Evolutionary conservation across 2,113 vertebrate genomes (phyloP).

Genomic region (Procavia capensis): DNA sequence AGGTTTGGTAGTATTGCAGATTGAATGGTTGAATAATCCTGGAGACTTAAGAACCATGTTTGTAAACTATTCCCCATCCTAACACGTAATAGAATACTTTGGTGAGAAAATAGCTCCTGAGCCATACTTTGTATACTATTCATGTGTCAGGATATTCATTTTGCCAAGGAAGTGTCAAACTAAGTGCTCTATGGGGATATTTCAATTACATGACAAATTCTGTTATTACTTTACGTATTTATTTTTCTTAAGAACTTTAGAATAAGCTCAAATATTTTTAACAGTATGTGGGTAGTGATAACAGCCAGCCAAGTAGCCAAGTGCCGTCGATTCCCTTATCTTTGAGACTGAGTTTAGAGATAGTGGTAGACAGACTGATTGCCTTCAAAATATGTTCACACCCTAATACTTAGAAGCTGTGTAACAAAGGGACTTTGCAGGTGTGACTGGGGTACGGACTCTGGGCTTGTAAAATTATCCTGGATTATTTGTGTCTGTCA

Average conservation of each 20-base stretch:
- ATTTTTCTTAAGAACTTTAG: conserved; percentile 30
- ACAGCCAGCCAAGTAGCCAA: too few species aligned
- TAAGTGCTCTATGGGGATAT: not conserved
- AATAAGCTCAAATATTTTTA: not conserved
- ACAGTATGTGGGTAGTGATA: not conserved
- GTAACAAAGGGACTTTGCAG: not conserved
- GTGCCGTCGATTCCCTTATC: not conserved
- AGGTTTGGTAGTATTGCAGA: not conserved
- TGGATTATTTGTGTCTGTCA: not conserved
- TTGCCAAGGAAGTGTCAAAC: not conserved
- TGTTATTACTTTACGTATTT: not conserved
- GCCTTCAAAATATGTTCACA: not conserved
- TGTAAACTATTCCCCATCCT: not conserved
- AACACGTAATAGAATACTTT: not conserved
- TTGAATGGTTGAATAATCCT: not conserved
- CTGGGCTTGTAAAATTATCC: not conserved
- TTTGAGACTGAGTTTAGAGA: conserved; percentile 3
- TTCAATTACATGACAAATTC: not conserved
- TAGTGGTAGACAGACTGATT: not conserved
- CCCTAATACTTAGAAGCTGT: not conserved
- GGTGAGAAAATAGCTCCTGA: not conserved
- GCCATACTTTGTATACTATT: not conserved
- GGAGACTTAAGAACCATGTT: not conserved
- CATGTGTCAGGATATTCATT: not conserved
- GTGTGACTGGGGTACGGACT: not conserved